phyloP scores from a whole-genome alignment of 2,888 invertebrate species.

The Ormia ochracea region DNA sequence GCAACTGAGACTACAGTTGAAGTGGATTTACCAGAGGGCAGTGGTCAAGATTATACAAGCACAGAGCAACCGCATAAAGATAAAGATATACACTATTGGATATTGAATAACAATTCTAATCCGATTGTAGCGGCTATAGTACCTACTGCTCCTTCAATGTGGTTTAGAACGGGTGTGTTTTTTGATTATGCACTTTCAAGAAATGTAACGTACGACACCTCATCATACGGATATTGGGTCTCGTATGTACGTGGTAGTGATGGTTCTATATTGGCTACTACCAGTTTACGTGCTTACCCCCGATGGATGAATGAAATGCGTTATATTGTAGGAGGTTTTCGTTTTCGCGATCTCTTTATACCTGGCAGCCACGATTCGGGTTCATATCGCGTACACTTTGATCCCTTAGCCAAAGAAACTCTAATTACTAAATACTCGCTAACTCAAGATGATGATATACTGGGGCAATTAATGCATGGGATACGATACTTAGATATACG shows the following conservation, averaged over 20 bases:
- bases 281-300: conserved; percentile 79
- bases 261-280: conserved; percentile 72
- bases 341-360: conserved; percentile 80
- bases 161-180: conserved; percentile 75
- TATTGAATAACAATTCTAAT: conserved; percentile 69
- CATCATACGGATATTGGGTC: conserved; percentile 76
- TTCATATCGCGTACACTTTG: conserved; percentile 77
- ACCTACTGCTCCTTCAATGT: conserved; percentile 69
- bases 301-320: conserved; percentile 80
- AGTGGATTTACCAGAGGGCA: conserved; percentile 29
- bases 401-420: conserved; percentile 73
- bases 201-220: conserved; percentile 69
- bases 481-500: conserved; percentile 81
- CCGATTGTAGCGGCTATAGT: conserved; percentile 70
- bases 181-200: conserved; percentile 72
- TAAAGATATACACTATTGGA: conserved; percentile 68
- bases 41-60: conserved; percentile 56
- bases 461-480: conserved; percentile 80
- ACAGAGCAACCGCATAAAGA: conserved; percentile 52
- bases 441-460: conserved; percentile 80
- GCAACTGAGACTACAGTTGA: conserved; percentile 56
- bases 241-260: conserved; percentile 72
- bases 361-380: conserved; percentile 86
- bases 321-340: conserved; percentile 76
- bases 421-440: conserved; percentile 78